Evolutionary conservation across 2,113 vertebrate genomes (phyloP).

Genomic region (Myrmecobius fasciatus): DNA sequence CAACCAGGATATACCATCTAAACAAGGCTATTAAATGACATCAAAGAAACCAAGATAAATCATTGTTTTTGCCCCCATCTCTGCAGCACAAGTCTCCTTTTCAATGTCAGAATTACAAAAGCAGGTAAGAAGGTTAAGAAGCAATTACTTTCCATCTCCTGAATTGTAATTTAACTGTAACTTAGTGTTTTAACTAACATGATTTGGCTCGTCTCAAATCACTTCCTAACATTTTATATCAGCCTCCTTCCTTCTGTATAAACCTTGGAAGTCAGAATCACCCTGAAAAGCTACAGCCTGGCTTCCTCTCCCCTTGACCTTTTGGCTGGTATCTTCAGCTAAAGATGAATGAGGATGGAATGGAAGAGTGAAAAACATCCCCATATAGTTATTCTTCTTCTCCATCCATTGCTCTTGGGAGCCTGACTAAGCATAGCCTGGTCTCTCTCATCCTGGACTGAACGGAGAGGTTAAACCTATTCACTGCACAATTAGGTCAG

Average conservation of each 20-base stretch:
- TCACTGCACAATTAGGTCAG: neutral
- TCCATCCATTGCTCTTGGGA: neutral
- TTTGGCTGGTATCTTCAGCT: accelerated
- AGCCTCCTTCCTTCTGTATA: neutral
- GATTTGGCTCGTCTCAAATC: accelerated
- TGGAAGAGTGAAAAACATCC: conserved; percentile 5
- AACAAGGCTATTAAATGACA: neutral
- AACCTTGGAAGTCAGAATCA: accelerated
- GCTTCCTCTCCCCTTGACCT: accelerated
- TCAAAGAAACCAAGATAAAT: neutral
- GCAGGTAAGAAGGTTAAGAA: accelerated
- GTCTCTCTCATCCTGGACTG: neutral
- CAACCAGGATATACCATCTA: neutral
- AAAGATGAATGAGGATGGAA: neutral
- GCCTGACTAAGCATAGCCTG: neutral
- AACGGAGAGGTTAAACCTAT: neutral
- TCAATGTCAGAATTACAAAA: neutral
- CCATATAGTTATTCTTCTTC: neutral
- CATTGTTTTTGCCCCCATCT: neutral
- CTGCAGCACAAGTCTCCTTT: neutral
- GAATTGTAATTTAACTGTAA: accelerated
- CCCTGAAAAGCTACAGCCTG: accelerated
- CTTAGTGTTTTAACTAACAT: accelerated
- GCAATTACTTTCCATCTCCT: accelerated
- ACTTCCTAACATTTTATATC: neutral